These are phyloP conservation scores for Nasonia giraulti DNA, from an alignment of 1,140 invertebrate genomes.

Conservation along the genomic window DNA sequence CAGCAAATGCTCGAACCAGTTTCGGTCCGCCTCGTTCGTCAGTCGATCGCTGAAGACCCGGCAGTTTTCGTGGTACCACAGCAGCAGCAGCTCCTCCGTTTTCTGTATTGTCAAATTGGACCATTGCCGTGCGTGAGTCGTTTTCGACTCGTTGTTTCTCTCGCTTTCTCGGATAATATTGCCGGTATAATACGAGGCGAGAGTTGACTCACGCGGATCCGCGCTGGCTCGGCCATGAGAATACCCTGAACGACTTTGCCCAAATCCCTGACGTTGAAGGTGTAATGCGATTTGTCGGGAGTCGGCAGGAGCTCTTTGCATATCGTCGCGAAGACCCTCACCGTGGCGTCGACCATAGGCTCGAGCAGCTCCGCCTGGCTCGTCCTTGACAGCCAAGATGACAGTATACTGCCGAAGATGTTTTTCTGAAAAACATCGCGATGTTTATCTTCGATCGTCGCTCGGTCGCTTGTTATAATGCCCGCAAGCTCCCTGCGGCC, in stretches of 20 bases:
- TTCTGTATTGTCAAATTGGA: neutral
- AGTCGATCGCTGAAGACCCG: conserved; percentile 83
- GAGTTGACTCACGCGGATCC: conserved; percentile 68
- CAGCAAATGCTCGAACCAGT: conserved; percentile 78
- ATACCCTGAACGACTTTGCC: conserved; percentile 86
- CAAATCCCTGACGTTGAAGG: conserved; percentile 82
- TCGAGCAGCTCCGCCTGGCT: conserved; percentile 65
- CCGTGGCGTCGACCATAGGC: conserved; percentile 76
- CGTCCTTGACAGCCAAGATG: conserved; percentile 78
- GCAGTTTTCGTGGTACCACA: conserved; percentile 84
- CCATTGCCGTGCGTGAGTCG: too few species aligned
- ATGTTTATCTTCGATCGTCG: too few species aligned
- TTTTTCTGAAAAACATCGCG: conserved; percentile 68
- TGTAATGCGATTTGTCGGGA: conserved; percentile 83
- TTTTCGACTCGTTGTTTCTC: neutral
- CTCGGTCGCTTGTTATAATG: neutral
- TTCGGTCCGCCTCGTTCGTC: conserved; percentile 77
- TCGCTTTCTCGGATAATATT: too few species aligned
- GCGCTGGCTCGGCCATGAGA: conserved; percentile 76
- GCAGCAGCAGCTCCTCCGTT: conserved; percentile 59
- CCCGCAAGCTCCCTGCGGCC: too few species aligned
- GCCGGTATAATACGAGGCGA: too few species aligned
- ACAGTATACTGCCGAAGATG: conserved; percentile 83
- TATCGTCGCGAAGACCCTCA: conserved; percentile 79
- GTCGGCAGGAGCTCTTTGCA: conserved; percentile 78